Percentiles rank a stretch among this genome's conserved stretches.
Conservation (phyloP, 2,113 vertebrate genomes). For the Leiothrix lutea region DNA sequence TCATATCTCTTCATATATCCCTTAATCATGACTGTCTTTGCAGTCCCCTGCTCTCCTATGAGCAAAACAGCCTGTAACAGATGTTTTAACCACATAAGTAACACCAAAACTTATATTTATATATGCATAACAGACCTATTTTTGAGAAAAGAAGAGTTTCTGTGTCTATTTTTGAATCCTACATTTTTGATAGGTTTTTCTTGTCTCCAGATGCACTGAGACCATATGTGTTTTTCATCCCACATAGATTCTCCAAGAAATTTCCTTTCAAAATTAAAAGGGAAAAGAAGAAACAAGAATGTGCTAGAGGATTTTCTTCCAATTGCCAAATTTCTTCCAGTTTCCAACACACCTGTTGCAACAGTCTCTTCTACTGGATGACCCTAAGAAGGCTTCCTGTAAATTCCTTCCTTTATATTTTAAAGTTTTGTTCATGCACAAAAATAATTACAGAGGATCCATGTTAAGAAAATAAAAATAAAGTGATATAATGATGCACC, state of each 20-base stretch:
- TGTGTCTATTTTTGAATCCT: not conserved
- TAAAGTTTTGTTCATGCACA: not conserved
- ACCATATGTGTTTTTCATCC: not conserved
- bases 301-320: not conserved
- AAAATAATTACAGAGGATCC: not conserved
- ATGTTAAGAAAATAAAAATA: not conserved
- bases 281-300: not conserved
- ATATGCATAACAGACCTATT: not conserved
- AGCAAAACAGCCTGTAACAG: constrained; percentile 76
- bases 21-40: constrained; percentile 82
- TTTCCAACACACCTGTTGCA: not conserved
- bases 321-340: not conserved
- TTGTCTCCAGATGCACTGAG: not conserved
- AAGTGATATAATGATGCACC: not conserved
- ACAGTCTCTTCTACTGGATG: not conserved
- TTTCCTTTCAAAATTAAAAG: not conserved
- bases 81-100: not conserved
- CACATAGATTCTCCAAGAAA: not conserved
- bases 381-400: not conserved
- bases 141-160: not conserved
- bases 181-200: not conserved
- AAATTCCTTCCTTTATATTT: not conserved
- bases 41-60: constrained; percentile 80
- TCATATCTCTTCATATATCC: constrained; percentile 78
- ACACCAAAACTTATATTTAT: not conserved